A percentile compares a stretch with the other conserved stretches of the same genome.
Evolutionary conservation across 2,113 vertebrate species (phyloP).

Genomic region (Melanostigma gelatinosum): DNA sequence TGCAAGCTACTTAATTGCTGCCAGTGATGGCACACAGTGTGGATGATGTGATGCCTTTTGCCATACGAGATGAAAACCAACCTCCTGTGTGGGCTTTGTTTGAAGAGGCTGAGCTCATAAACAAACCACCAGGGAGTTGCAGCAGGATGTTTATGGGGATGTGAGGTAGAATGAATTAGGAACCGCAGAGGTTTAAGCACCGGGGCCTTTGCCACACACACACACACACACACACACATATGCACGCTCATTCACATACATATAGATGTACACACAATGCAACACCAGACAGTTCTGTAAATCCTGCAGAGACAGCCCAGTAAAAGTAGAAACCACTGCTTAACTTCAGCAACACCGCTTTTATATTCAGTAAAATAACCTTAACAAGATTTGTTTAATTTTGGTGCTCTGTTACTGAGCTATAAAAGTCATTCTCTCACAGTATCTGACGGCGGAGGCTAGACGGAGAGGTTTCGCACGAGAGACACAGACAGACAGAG

Average conservation of each 20-base stretch:
- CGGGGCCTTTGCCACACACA: constrained; percentile 9
- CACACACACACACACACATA: not conserved
- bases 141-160: constrained; percentile 78
- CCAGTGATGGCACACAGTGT: constrained; percentile 11
- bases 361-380: constrained; percentile 49
- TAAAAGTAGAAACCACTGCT: constrained; percentile 28
- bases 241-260: not conserved
- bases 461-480: constrained; percentile 6
- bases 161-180: constrained; percentile 72
- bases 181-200: constrained; percentile 57
- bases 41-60: constrained; percentile 11
- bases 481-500: constrained; percentile 2
- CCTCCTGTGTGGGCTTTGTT: constrained; percentile 78
- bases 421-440: constrained; percentile 63
- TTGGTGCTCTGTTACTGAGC: constrained; percentile 18
- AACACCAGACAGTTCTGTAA: constrained; percentile 10
- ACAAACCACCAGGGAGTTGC: constrained; percentile 65
- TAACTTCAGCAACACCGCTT: constrained; percentile 37
- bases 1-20: constrained; percentile 21
- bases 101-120: constrained; percentile 70
- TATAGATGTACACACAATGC: not conserved
- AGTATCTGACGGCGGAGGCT: constrained; percentile 7
- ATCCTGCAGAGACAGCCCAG: constrained; percentile 16
- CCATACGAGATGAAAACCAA: constrained; percentile 37
- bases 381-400: constrained; percentile 53